Percentiles rank a stretch among this genome's conserved stretches.
These are phyloP conservation scores for Lipophrys pholis DNA, from an alignment of 2,113 vertebrate species.

Conservation along the genomic window DNA sequence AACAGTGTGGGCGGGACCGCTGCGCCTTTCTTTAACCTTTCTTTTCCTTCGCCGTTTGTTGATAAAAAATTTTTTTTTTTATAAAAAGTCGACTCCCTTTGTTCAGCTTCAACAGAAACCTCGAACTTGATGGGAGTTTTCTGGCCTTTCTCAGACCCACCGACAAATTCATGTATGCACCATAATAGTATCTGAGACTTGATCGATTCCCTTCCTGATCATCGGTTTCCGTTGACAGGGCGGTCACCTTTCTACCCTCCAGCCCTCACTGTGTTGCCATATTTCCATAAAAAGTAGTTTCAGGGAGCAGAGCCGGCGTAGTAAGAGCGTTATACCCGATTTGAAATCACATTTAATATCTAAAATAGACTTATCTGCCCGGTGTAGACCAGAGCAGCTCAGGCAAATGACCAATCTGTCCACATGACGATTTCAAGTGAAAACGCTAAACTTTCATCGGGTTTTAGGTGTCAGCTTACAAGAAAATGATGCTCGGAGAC, in stretches of 20 bases:
- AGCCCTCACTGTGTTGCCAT: no score
- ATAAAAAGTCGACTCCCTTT: slow-evolving; percentile 32
- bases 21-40: slow-evolving; percentile 34
- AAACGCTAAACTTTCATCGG: no score
- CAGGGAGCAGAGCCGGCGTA: no score
- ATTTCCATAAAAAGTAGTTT: slow-evolving; percentile 20
- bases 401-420: not conserved
- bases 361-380: no score
- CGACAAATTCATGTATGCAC: slow-evolving; percentile 2
- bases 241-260: no score
- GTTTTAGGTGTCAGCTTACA: no score
- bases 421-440: no score
- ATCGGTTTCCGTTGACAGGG: no score
- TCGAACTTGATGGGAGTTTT: slow-evolving; percentile 1
- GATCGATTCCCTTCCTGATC: no score
- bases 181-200: no score
- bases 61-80: no score
- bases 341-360: slow-evolving; percentile 61
- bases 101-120: not conserved
- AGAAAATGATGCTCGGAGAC: no score
- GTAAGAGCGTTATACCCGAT: slow-evolving; percentile 48
- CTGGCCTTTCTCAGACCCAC: not conserved
- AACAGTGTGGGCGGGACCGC: slow-evolving; percentile 1
- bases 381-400: slow-evolving; percentile 37
- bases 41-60: slow-evolving; percentile 3